phyloP scores from a whole-genome alignment of 1,140 invertebrate species.

The Drusus annulatus region DNA sequence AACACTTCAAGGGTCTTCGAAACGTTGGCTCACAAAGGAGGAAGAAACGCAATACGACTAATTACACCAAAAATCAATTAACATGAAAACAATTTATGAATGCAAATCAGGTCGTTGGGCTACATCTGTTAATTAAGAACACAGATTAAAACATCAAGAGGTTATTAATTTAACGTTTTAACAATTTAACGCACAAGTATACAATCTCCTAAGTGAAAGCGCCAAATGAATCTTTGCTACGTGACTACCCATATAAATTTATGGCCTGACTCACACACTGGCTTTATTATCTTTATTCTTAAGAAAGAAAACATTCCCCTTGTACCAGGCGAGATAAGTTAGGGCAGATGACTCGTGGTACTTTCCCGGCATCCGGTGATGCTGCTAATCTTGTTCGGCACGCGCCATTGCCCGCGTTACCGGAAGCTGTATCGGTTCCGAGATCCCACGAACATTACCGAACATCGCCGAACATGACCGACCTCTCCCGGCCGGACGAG shows the following conservation, averaged over 20 bases:
- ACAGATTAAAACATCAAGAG: too few species aligned
- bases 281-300: conserved; percentile 12
- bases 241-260: conserved; percentile 33
- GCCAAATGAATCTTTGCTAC: conserved; percentile 13
- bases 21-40: too few species aligned
- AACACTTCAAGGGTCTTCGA: too few species aligned
- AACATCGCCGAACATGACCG: neutral
- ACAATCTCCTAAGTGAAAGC: too few species aligned
- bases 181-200: too few species aligned
- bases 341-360: conserved; percentile 16
- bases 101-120: too few species aligned
- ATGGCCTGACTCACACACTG: neutral
- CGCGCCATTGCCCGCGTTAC: conserved; percentile 42
- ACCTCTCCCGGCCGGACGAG: neutral
- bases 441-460: conserved; percentile 12
- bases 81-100: too few species aligned
- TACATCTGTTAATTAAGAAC: too few species aligned
- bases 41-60: too few species aligned
- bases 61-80: too few species aligned
- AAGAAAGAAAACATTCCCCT: conserved; percentile 31
- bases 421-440: conserved; percentile 32
- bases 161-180: too few species aligned
- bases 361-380: conserved; percentile 20
- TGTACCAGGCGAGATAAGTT: conserved; percentile 25
- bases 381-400: conserved; percentile 36